Evolutionary conservation across 1,140 invertebrate genomes (phyloP).

Genomic region (Formica exsecta): DNA sequence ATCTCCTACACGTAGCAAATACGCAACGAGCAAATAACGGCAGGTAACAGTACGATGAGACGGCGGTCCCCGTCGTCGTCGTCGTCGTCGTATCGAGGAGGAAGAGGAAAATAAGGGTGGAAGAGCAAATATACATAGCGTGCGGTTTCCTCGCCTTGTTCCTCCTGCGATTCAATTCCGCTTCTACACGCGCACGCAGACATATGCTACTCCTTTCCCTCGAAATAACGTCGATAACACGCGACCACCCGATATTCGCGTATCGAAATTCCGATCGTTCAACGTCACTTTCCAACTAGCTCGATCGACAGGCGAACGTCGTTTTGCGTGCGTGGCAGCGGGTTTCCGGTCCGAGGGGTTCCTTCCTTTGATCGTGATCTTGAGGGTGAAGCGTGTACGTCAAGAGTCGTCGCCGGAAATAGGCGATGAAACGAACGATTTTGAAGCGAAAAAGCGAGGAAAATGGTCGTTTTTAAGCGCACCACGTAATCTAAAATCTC

Average conservation of each 20-base stretch:
- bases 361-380: slow-evolving; percentile 51
- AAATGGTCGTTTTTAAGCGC: not conserved
- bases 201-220: not conserved
- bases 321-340: slow-evolving; percentile 39
- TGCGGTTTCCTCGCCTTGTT: slow-evolving; percentile 23
- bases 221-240: slow-evolving; percentile 54
- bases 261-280: slow-evolving; percentile 60
- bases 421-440: slow-evolving; percentile 3
- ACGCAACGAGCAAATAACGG: slow-evolving; percentile 54
- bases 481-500: not conserved
- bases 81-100: slow-evolving; percentile 2
- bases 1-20: slow-evolving; percentile 55
- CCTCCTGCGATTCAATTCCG: slow-evolving; percentile 62
- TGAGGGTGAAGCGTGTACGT: not conserved
- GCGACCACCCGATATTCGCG: slow-evolving; percentile 40
- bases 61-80: slow-evolving; percentile 3
- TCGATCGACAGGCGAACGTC: slow-evolving; percentile 41
- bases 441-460: not conserved
- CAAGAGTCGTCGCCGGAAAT: not conserved
- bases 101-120: slow-evolving; percentile 37
- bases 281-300: slow-evolving; percentile 22
- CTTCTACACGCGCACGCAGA: not conserved
- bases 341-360: slow-evolving; percentile 24
- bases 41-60: slow-evolving; percentile 28
- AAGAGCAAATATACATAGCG: slow-evolving; percentile 45